Conservation (phyloP, 2,113 vertebrate genomes). For the Euleptes europaea region DNA sequence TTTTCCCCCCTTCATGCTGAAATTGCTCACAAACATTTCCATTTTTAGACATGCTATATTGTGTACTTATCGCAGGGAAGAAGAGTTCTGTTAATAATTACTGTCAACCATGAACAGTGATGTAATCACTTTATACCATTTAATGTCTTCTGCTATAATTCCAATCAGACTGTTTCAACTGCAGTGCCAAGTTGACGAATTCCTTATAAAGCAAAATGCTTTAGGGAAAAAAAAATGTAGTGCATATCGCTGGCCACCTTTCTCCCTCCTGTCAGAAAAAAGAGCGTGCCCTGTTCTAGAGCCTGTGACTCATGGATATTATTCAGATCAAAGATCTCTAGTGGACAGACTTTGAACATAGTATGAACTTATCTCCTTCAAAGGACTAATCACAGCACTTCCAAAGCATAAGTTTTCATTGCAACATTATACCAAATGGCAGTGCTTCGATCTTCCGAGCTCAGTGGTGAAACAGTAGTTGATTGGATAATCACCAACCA, state of each 20-base stretch:
- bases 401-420: not conserved
- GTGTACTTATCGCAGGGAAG: slow-evolving; percentile 46
- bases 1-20: slow-evolving; percentile 4
- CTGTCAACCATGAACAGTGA: slow-evolving; percentile 47
- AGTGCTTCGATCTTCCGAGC: not conserved
- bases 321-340: not conserved
- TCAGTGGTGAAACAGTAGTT: too few species aligned
- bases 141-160: slow-evolving; percentile 47
- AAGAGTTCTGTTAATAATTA: slow-evolving; percentile 55
- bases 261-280: not conserved
- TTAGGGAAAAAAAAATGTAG: slow-evolving; percentile 33
- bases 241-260: not conserved
- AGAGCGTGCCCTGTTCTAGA: not conserved
- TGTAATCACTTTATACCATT: slow-evolving; percentile 43
- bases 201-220: slow-evolving; percentile 39
- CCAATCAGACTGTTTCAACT: slow-evolving; percentile 48
- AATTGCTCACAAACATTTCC: slow-evolving; percentile 63
- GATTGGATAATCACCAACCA: not conserved
- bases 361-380: not conserved
- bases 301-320: not conserved
- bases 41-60: slow-evolving; percentile 47
- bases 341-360: not conserved
- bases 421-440: not conserved
- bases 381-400: not conserved
- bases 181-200: slow-evolving; percentile 42